Conservation (phyloP, 2,888 invertebrate genomes). For the Pherbina coryleti region DNA sequence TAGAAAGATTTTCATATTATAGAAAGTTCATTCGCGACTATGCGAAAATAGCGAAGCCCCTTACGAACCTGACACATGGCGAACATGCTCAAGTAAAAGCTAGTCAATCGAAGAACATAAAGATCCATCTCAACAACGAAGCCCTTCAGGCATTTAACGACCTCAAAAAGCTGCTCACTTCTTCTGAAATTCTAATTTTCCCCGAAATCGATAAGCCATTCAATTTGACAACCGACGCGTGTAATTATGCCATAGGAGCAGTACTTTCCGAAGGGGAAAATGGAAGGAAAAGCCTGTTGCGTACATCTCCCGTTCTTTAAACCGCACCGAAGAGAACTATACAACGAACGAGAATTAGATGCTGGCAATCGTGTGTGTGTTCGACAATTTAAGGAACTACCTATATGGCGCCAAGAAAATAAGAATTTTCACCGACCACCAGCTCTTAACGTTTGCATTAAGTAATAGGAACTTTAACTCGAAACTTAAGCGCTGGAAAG, state of each 20-base stretch:
- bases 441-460: conserved; percentile 36
- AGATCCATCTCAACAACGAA: background rate
- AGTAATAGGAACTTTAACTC: conserved; percentile 33
- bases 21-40: background rate
- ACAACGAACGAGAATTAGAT: no score
- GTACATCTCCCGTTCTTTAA: background rate
- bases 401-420: no score
- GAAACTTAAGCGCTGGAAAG: no score
- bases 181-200: conserved; percentile 34
- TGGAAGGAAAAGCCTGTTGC: conserved; percentile 16
- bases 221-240: conserved; percentile 40
- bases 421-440: no score
- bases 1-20: background rate
- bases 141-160: no score
- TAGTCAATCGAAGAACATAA: conserved; percentile 21
- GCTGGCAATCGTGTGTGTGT: conserved; percentile 40
- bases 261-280: conserved; percentile 13
- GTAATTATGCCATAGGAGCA: conserved; percentile 30
- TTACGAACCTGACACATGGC: conserved; percentile 2
- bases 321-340: conserved; percentile 31
- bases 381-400: no score
- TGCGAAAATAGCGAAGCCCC: background rate
- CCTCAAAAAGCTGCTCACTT: conserved; percentile 32
- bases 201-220: conserved; percentile 35
- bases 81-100: conserved; percentile 17